phyloP scores from a whole-genome alignment of 2,888 invertebrate species.

The Mylabris sibirica region DNA sequence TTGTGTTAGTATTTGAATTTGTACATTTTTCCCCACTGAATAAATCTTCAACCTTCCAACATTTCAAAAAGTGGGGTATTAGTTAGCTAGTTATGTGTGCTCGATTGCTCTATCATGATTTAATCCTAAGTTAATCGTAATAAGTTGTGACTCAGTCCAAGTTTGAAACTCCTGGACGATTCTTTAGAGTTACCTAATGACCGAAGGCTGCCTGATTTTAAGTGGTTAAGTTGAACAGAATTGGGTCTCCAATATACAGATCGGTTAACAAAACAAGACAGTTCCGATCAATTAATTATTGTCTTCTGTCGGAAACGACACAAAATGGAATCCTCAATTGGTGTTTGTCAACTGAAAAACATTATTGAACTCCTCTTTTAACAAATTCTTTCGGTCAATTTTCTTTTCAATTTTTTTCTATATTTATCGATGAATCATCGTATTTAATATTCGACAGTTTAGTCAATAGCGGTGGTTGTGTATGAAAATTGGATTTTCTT shows the following conservation, averaged over 20 bases:
- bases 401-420: neutral
- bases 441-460: neutral
- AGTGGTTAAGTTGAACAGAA: constrained; percentile 1
- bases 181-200: neutral
- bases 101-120: too few species aligned
- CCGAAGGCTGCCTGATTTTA: neutral
- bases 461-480: neutral
- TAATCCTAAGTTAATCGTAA: too few species aligned
- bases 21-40: too few species aligned
- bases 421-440: neutral
- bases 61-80: too few species aligned
- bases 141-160: neutral
- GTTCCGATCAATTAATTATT: constrained; percentile 9
- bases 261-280: constrained; percentile 9
- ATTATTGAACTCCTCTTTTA: neutral
- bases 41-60: too few species aligned
- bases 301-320: neutral
- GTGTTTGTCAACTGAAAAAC: neutral
- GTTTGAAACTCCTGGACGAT: neutral
- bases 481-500: constrained; percentile 21
- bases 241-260: neutral
- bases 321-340: neutral
- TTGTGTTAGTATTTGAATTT: neutral
- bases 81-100: too few species aligned
- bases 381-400: neutral